Base-by-base conservation (phyloP, 2,888 invertebrate genomes). In the Eledona agricola region DNA sequence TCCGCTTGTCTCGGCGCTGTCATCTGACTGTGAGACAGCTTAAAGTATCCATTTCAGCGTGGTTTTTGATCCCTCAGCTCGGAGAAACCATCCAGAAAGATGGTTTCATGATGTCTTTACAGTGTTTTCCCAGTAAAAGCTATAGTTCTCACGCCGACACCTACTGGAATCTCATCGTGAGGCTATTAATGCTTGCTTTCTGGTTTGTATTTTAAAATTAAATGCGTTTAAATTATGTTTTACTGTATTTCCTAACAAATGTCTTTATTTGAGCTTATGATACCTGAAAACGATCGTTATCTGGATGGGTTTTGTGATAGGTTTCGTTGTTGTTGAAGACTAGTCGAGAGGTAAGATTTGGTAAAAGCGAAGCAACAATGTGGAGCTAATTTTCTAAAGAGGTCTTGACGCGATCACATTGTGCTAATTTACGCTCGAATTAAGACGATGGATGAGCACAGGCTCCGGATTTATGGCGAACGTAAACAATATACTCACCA, bases 161-260 rank as follows among this genome's bases (percentile, higher is more conserved):
- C 1, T 42, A 32, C 42, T 53, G 55, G 43, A 51, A 55, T 57
- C 50, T 51, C 11, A 57, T 51, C 22, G 26, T 58, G 54, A 34
- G 22, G 9, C 53, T 45, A 55, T 55, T 55, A 56, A 58, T 49
- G 59, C 59, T 56, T 55, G 59, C 56, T 64, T 63, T 61, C 61
- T 58, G 63, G 62, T 64, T 65, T 61, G 61, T 64, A 63, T 62
- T 56, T 58, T 52, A 58, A 63, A 64, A 63, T 65, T 65, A 65
- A 64, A 59, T 50, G 61, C 38, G 49, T 61, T 58, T 63, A 64
- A 63, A 63, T 59, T 63, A 60, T 64, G 59, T 60, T 63, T 59
- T 58, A 59, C 59, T 53, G 57, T 57, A 56, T 58, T 55, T 42
- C 43, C 57, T 45, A 61, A 62, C 65, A 64, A 65, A 65, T 63